Evolutionary conservation across 2,113 vertebrate species (phyloP), one percentile per base, ranked within the genome.

Genomic region (Strix aluco): DNA sequence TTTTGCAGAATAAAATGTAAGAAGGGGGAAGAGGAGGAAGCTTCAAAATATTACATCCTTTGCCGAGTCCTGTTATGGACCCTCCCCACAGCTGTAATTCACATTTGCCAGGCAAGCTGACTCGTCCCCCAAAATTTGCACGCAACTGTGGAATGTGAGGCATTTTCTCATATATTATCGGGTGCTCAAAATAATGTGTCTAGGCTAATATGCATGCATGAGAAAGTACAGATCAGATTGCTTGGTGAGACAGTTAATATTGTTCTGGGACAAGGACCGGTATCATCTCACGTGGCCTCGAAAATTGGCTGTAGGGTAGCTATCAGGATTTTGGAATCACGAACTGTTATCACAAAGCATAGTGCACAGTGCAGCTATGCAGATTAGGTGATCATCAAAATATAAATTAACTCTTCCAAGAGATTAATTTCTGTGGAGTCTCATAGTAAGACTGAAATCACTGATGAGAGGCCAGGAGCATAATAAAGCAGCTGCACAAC

Each of bases 361-460:
- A 93, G 40, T 44, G 20, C 38, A 36, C 17, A 52, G 29, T 42
- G 54, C 57, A 70, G 85, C 47, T 81, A 83, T 42, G 82, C 51
- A 90, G 67, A 86, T 81, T 23, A 81, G 49, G n/a, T 2, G 1
- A 83, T 88, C 47, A 77, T 77, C 79, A 88, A 96, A 94, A 95
- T 88, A 74, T 65, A 82, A 94, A 91, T 69, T 6, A 79, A 69
- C 46, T 72, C 85, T 72, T 90, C 40, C 38, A 54, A 73, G 67
- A 92, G 54, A 94, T 88, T 80, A 72, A 91, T 93, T 95, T 96
- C 65, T 77, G 55, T 69, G n/a, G 75, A 90, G 58, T 69, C 58
- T 95, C 47, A 51, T 11, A 47, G 67, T 75, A 79, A 81, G 46
- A 47, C 67, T 62, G 67, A 88, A 93, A 83, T 92, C 55, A 62